Evolutionary conservation across 2,797 vertebrate species (phyloP), one percentile per base, ranked within the genome.

Genomic region (Chelon auratus): DNA sequence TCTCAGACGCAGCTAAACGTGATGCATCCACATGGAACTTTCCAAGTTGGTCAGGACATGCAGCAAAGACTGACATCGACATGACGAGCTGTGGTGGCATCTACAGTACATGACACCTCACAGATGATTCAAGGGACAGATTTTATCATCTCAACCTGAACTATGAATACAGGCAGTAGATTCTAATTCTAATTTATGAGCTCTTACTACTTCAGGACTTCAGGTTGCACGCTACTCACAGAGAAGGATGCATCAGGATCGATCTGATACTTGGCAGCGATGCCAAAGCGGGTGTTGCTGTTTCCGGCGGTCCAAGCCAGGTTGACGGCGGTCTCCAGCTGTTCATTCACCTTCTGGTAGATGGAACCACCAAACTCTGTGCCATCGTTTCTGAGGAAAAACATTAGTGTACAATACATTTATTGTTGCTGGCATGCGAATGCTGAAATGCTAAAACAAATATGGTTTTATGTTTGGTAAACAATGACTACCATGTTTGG

Each of bases 321-420:
- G 77, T 98, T 98, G 72, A 99, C 97, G 0, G 96, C 97, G 0
- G 97, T 99, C 94, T 99, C 98, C 93, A 99, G 91, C 83, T 99
- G 95, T 50, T 97, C 94, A 36, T 98, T 99, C 87, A 99, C 97
- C 85, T 99, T 99, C 93, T 99, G 98, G 90, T 99, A 99, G 92
- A 99, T 98, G 82, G 97, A 99, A 68, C 98, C 98, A 0, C 98
- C 98, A 59, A 99, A 99, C 85, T 99, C 98, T 0, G 97, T 99
- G 18, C 98, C 97, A 4, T 99, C 98, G 0, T 99, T 99, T 87
- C 98, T 99, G 87, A 61, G 20, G 33, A 47, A 48, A 69, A 39
- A 39, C 68, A 37, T 1, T 3, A 50, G 18, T 55, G 2, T 3
- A 0, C 2, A 30, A 58, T 0, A 47, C 2, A 39, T 22, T 33